A percentile compares a stretch with the other conserved stretches of the same genome.
phyloP scores from a whole-genome alignment of 2,113 vertebrate species.

The Phyllostomus discolor region DNA sequence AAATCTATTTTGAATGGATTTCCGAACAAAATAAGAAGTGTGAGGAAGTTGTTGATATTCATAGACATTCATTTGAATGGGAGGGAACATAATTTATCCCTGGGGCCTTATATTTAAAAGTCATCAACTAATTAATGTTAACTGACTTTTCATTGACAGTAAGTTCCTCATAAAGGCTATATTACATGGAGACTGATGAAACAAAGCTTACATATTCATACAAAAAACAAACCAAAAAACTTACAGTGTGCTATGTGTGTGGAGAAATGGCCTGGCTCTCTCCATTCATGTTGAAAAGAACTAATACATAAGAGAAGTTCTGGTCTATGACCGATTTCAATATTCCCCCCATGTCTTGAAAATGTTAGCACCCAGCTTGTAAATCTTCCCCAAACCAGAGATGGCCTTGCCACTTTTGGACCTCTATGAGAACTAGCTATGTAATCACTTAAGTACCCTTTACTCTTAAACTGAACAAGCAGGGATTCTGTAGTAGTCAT shows the following conservation, averaged over 20 bases:
- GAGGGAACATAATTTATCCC: conserved; percentile 56
- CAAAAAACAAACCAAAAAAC: not conserved
- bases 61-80: conserved; percentile 42
- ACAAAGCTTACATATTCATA: not conserved
- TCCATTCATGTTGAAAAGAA: not conserved
- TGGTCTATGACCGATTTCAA: not conserved
- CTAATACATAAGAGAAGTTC: not conserved
- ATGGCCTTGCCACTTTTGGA: not conserved
- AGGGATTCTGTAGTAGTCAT: not conserved
- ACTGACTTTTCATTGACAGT: conserved; percentile 45
- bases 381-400: not conserved
- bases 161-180: not conserved
- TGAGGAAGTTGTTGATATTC: conserved; percentile 47
- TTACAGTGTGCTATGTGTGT: not conserved
- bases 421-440: not conserved
- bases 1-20: not conserved
- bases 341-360: not conserved
- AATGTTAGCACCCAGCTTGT: not conserved
- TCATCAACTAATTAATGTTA: conserved; percentile 62
- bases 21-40: conserved; percentile 22
- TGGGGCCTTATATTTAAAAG: conserved; percentile 51
- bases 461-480: not conserved
- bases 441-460: not conserved
- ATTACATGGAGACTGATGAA: not conserved
- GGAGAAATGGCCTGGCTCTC: not conserved